Percentiles rank a stretch among this genome's conserved stretches.
phyloP scores from a whole-genome alignment of 2,888 invertebrate genomes.

The Hypsopygia costalis region DNA sequence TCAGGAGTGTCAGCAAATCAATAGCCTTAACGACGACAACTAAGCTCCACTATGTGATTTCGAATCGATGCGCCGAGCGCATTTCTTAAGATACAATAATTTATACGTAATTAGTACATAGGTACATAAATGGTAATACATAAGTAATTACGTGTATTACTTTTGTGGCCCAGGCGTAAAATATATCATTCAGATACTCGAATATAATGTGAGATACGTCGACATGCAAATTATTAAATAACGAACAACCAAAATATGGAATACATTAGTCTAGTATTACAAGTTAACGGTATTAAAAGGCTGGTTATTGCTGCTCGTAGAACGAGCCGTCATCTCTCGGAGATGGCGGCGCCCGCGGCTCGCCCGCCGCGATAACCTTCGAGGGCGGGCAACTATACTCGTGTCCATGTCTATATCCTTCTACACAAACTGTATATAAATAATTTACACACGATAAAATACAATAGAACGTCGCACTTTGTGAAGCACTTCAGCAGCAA shows the following conservation, averaged over 20 bases:
- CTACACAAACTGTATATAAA: conserved; percentile 7
- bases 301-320: conserved; percentile 18
- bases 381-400: conserved; percentile 4
- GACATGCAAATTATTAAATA: conserved; percentile 7
- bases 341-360: neutral
- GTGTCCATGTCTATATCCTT: conserved; percentile 6
- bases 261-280: conserved; percentile 1
- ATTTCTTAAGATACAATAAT: conserved; percentile 69
- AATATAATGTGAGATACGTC: conserved; percentile 4
- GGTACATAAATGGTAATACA: conserved; percentile 48
- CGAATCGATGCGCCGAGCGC: conserved; percentile 71
- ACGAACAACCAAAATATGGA: conserved; percentile 4
- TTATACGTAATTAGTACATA: conserved; percentile 64
- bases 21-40: conserved; percentile 74
- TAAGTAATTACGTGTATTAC: conserved; percentile 36
- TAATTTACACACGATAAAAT: conserved; percentile 9
- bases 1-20: conserved; percentile 75
- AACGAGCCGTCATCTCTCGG: neutral
- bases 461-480: conserved; percentile 7
- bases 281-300: conserved; percentile 13
- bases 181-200: conserved; percentile 4
- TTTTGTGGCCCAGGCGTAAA: conserved; percentile 39
- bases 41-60: conserved; percentile 78
- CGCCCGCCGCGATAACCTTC: neutral
- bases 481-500: conserved; percentile 5